A percentile compares a stretch with the other conserved stretches of the same genome.
phyloP scores from a whole-genome alignment of 2,888 invertebrate species.

The Cephus rjabovi region DNA sequence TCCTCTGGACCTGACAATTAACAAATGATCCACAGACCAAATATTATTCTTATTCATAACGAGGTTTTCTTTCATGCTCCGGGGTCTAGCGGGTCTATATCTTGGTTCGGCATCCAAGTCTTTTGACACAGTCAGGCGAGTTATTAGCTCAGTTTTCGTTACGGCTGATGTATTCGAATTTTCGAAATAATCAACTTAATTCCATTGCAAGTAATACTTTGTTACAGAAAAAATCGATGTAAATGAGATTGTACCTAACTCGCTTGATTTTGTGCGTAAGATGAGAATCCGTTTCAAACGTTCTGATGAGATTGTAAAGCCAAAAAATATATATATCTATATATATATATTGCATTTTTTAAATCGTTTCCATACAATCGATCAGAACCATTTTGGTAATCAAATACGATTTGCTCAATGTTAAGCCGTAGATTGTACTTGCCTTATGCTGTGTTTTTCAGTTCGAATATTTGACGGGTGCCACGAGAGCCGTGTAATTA shows the following conservation, averaged over 20 bases:
- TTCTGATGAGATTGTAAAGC: slow-evolving; percentile 51
- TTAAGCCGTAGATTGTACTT: slow-evolving; percentile 11
- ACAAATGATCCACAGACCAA: slow-evolving; percentile 49
- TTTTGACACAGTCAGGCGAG: neutral
- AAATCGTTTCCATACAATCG: slow-evolving; percentile 1
- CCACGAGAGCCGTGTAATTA: neutral
- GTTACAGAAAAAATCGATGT: neutral
- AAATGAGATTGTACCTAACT: neutral
- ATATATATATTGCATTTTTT: neutral
- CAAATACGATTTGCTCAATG: slow-evolving; percentile 21
- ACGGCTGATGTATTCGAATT: neutral
- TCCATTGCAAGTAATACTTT: too few species aligned
- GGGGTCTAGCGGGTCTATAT: slow-evolving; percentile 40
- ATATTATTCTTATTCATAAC: neutral
- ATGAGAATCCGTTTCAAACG: slow-evolving; percentile 8
- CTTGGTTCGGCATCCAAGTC: slow-evolving; percentile 25
- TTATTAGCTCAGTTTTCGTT: neutral
- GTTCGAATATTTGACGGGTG: neutral
- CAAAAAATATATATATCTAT: slow-evolving; percentile 43
- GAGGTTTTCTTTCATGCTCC: neutral
- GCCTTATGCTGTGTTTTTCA: slow-evolving; percentile 5
- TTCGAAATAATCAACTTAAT: neutral
- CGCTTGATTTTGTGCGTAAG: neutral
- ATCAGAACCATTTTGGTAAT: slow-evolving; percentile 16
- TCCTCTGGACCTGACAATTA: slow-evolving; percentile 66